phyloP scores from a whole-genome alignment of 2,888 invertebrate genomes.

The Camptogramma bilineatum region DNA sequence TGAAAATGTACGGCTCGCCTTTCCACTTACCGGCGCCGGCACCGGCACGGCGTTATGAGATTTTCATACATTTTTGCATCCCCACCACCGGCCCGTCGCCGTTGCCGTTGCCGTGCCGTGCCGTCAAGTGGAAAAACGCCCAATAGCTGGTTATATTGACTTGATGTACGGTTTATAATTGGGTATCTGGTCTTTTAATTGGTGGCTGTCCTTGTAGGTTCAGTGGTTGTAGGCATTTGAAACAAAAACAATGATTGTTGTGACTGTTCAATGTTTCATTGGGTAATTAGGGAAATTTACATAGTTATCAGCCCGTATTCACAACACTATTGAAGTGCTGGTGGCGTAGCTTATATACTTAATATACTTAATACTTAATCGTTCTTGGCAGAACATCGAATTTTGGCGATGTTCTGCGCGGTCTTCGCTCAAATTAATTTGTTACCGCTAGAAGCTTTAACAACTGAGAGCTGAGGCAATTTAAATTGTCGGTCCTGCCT shows the following conservation, averaged over 20 bases:
- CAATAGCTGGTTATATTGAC: constrained; percentile 15
- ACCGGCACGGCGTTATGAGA: no score
- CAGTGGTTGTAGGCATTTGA: constrained; percentile 6
- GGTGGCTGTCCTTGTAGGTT: constrained; percentile 16
- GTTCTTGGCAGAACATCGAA: neutral
- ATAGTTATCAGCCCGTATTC: constrained; percentile 29
- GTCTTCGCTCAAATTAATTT: no score
- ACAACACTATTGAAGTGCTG: neutral
- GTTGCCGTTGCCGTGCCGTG: no score
- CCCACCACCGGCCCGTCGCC: no score
- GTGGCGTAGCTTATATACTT: no score
- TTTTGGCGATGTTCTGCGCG: neutral
- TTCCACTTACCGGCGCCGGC: no score
- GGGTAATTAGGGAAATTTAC: constrained; percentile 13
- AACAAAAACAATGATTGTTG: constrained; percentile 11
- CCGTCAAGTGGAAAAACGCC: no score
- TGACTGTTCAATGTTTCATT: constrained; percentile 5
- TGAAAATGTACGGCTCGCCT: no score
- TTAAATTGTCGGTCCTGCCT: no score
- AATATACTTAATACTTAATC: neutral
- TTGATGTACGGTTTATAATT: constrained; percentile 20
- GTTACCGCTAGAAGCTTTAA: no score
- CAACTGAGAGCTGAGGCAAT: no score
- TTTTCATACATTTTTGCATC: no score
- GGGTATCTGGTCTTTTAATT: constrained; percentile 15